Evolutionary conservation across 2,797 vertebrate genomes (phyloP).

Genomic region (Galaxias olidus): DNA sequence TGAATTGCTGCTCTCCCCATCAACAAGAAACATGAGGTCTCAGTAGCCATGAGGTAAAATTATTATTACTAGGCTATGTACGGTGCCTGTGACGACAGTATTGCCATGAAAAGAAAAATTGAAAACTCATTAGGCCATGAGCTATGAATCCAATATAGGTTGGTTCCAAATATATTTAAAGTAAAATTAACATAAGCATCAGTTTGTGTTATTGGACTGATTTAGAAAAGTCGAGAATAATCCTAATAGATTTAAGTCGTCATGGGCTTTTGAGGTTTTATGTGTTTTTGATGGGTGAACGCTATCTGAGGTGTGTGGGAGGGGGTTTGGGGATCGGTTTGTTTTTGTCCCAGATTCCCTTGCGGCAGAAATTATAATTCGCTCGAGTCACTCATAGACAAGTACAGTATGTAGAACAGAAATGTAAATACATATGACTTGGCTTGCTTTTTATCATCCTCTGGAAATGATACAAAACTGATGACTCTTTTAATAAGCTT

Average conservation of each 20-base stretch:
- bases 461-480: background rate
- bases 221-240: background rate
- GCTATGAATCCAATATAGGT: constrained; percentile 4
- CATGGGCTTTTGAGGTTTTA: too few species aligned
- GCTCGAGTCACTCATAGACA: too few species aligned
- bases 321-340: too few species aligned
- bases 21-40: background rate
- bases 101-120: constrained; percentile 4
- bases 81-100: background rate
- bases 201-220: background rate
- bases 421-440: too few species aligned
- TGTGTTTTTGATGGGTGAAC: too few species aligned
- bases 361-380: too few species aligned
- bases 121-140: background rate
- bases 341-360: too few species aligned
- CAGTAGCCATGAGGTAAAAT: constrained; percentile 1
- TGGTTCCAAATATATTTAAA: background rate
- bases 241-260: background rate
- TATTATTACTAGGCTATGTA: background rate
- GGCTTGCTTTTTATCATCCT: background rate
- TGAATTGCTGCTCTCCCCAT: background rate
- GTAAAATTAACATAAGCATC: background rate
- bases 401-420: too few species aligned
- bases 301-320: too few species aligned
- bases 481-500: too few species aligned